phyloP scores from a whole-genome alignment of 2,113 vertebrate species.

The Elachura formosa region DNA sequence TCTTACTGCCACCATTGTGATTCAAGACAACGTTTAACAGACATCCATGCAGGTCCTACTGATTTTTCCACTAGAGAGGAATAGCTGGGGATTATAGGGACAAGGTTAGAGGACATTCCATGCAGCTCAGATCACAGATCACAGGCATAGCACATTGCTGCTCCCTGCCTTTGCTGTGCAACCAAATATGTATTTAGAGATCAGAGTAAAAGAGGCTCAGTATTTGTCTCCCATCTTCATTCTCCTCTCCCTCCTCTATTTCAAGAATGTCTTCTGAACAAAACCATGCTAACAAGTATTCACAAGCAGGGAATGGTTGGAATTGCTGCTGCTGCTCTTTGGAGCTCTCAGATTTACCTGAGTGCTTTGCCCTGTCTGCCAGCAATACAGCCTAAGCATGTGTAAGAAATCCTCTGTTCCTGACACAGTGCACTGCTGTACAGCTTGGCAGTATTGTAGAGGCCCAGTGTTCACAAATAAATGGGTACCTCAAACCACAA shows the following conservation, averaged over 20 bases:
- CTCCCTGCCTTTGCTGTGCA: not conserved
- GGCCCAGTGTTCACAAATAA: not conserved
- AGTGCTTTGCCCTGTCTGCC: not conserved
- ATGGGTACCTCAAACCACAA: not conserved
- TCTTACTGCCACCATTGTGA: not conserved
- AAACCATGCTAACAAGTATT: not conserved
- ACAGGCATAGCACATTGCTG: rapidly evolving
- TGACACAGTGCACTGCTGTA: not conserved
- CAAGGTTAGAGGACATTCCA: not conserved
- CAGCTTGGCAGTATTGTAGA: not conserved
- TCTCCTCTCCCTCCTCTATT: not conserved
- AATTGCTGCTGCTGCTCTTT: not conserved
- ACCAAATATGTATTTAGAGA: not conserved
- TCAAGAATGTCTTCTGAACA: not conserved
- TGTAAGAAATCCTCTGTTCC: not conserved
- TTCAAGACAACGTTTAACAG: not conserved
- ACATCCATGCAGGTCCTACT: not conserved
- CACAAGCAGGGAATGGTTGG: not conserved
- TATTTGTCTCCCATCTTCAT: not conserved
- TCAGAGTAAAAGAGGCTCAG: not conserved
- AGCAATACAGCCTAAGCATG: not conserved
- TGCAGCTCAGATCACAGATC: not conserved
- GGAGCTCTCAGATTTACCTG: not conserved
- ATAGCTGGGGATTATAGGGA: not conserved
- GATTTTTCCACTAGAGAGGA: not conserved